Conservation (phyloP, 2,113 vertebrate species). For the Tragelaphus scriptus region DNA sequence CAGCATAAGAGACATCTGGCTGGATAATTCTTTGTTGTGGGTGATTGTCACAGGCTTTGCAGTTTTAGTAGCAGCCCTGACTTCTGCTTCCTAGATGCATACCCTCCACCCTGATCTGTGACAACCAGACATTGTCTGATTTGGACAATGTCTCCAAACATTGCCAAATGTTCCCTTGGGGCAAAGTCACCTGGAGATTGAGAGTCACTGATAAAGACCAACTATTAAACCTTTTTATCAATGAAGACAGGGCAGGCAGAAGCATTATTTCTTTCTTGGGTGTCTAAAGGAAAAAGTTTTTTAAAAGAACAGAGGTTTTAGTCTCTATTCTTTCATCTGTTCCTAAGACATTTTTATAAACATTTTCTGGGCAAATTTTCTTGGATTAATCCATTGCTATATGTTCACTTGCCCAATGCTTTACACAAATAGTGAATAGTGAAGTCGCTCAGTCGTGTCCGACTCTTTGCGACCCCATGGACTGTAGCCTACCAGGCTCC, state of each 20-base stretch:
- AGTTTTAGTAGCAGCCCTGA: background rate
- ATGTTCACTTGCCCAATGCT: background rate
- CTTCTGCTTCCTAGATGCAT: background rate
- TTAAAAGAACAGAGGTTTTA: background rate
- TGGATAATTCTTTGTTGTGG: background rate
- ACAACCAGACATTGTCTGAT: background rate
- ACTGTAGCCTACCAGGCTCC: no score
- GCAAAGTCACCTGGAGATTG: background rate
- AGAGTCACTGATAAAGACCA: background rate
- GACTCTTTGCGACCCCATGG: no score
- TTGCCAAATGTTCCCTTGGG: background rate
- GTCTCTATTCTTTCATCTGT: background rate
- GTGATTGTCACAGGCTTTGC: background rate
- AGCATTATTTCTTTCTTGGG: background rate
- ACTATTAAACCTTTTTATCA: background rate
- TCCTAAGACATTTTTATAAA: background rate
- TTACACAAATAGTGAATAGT: background rate
- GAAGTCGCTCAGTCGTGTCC: no score
- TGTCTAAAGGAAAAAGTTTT: background rate
- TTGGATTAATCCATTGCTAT: background rate
- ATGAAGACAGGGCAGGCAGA: background rate
- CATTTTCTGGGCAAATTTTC: background rate
- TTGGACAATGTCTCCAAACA: background rate
- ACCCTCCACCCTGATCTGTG: background rate
- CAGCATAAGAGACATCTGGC: background rate